Evolutionary conservation across 2,113 vertebrate genomes (phyloP), one percentile per base, ranked within the genome.

Genomic region (Callipepla californica): DNA sequence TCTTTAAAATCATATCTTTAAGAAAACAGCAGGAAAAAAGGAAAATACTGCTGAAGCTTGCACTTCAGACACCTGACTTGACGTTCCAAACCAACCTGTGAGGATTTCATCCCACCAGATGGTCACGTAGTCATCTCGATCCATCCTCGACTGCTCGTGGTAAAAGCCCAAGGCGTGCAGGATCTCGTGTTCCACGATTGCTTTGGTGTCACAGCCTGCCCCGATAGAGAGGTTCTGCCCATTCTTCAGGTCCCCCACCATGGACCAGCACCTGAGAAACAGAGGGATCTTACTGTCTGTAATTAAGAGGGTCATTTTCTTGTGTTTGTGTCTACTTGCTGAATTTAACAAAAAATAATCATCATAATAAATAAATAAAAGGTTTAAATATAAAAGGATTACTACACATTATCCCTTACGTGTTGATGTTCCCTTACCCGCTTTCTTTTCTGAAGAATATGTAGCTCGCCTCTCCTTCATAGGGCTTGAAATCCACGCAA

Each of bases 401-500:
- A 40, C 32, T 22, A 42, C 2, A 80, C 79, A 42, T 48, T 1
- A 42, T 79, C 72, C 40, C 15, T 84, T 66, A 76, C 13, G 18
- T 63, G 25, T 40, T 22, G 22, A 21, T 68, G 45, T 40, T 81
- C 11, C n/a, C 97, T 91, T 97, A 99, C 99, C 99, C 99, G 1
- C 57, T 40, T 96, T 94, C 96, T 89, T 99, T 97, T 70, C 93
- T 98, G 94, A 99, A 99, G 85, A 98, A 98, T 93, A 99, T 98
- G 48, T 93, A 99, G 3, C 96, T 96, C 50, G 77, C 94, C 77
- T 99, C 99, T 92, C 99, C 98, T 92, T 98, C 98, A n/a, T 99
- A 99, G 5, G 98, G 98, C 94, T 99, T 99, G 95, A 99, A 99
- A 95, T 99, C 98, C 18, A 99, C 8, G 51, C 99, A 99, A 26